Conservation (phyloP, 2,797 vertebrate species). For the Halcyon smyrnensis region DNA sequence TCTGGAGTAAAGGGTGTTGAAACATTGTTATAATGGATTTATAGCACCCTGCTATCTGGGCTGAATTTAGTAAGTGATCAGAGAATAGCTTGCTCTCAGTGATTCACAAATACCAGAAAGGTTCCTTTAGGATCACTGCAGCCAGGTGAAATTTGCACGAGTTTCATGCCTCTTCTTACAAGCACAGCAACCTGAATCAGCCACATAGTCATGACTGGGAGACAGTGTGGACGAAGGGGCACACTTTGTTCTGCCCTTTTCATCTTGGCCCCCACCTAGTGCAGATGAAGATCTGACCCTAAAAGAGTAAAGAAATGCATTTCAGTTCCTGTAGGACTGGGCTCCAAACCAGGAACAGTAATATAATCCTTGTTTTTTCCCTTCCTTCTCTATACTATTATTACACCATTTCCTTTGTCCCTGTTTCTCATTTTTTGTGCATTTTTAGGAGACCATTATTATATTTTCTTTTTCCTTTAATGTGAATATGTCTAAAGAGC, state of each 20-base stretch:
- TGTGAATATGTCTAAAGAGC: conserved; percentile 46
- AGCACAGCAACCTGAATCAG: not conserved
- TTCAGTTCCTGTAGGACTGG: not conserved
- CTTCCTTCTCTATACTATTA: conserved; percentile 18
- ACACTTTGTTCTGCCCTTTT: not conserved
- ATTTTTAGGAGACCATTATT: conserved; percentile 59
- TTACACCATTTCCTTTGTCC: conserved; percentile 41
- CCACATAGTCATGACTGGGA: not conserved
- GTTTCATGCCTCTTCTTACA: not conserved
- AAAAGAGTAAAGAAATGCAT: not conserved
- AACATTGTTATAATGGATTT: not conserved
- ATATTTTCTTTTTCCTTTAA: conserved; percentile 62
- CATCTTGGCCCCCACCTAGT: not conserved
- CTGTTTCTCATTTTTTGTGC: conserved; percentile 62
- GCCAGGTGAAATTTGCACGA: not conserved
- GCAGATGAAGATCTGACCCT: not conserved
- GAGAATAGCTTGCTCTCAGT: not conserved
- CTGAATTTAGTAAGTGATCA: not conserved
- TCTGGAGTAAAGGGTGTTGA: not conserved
- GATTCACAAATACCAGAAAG: not conserved
- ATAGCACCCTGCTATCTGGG: not conserved
- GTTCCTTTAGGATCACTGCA: not conserved
- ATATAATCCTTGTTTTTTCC: conserved; percentile 28
- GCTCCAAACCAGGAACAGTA: not conserved
- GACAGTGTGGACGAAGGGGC: not conserved